A percentile compares a stretch with the other conserved stretches of the same genome.
Evolutionary conservation across 2,888 invertebrate genomes (phyloP).

Genomic region (Agrotis ipsilon): DNA sequence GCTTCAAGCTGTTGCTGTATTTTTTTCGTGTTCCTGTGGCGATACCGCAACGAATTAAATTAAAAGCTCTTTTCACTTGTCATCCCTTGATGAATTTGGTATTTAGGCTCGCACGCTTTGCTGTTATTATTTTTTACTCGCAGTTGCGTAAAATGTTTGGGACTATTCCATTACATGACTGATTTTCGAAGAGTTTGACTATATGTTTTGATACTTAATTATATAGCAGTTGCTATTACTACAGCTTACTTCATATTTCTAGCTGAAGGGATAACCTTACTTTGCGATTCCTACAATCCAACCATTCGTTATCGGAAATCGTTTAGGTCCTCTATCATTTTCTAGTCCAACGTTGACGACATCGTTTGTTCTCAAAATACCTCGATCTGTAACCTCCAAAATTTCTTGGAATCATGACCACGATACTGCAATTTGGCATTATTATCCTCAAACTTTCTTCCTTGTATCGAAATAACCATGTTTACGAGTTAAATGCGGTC

Average conservation of each 20-base stretch:
- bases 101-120: slow-evolving; percentile 80
- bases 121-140: slow-evolving; percentile 73
- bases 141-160: slow-evolving; percentile 37
- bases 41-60: slow-evolving; percentile 91
- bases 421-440: not conserved
- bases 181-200: slow-evolving; percentile 12
- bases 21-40: slow-evolving; percentile 88
- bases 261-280: not conserved
- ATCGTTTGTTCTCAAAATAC: slow-evolving; percentile 12
- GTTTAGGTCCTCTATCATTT: slow-evolving; percentile 27
- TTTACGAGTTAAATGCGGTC: slow-evolving; percentile 36
- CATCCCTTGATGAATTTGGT: slow-evolving; percentile 90
- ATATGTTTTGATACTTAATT: not conserved
- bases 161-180: slow-evolving; percentile 34
- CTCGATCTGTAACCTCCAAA: slow-evolving; percentile 1
- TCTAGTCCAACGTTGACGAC: not conserved
- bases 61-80: slow-evolving; percentile 91
- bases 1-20: slow-evolving; percentile 91
- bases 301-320: slow-evolving; percentile 41
- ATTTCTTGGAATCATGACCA: not conserved
- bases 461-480: slow-evolving; percentile 23
- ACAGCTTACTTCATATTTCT: not conserved
- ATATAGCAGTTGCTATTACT: not conserved
- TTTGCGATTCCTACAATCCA: not conserved
- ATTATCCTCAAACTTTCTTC: slow-evolving; percentile 14